These are phyloP conservation scores for Hyla sarda DNA, from an alignment of 2,113 vertebrate genomes.

Conservation along the genomic window DNA sequence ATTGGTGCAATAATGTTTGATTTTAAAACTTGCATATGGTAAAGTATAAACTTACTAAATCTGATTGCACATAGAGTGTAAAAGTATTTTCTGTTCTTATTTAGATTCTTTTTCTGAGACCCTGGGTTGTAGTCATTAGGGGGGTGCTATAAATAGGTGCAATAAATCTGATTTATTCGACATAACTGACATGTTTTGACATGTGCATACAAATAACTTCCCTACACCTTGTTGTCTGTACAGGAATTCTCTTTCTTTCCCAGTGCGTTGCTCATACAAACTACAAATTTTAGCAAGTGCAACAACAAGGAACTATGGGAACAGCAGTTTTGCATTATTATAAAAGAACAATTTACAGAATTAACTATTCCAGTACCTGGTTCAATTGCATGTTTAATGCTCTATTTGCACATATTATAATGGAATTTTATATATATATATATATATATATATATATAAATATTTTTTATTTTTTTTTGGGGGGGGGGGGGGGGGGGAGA, in stretches of 20 bases:
- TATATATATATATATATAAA: too few relatives aligned
- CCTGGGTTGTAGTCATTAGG: slow-evolving; percentile 58
- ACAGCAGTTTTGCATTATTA: background rate
- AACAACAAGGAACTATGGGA: slow-evolving; percentile 30
- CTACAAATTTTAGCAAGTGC: slow-evolving; percentile 45
- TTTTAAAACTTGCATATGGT: background rate
- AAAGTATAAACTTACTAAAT: slow-evolving; percentile 40
- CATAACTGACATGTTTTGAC: slow-evolving; percentile 60
- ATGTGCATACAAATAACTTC: slow-evolving; percentile 57
- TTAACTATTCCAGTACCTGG: slow-evolving; percentile 19
- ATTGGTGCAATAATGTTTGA: background rate
- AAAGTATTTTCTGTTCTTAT: slow-evolving; percentile 44
- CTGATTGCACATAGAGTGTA: slow-evolving; percentile 32
- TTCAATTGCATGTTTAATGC: background rate
- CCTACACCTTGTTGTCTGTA: slow-evolving; percentile 53
- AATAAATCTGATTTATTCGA: slow-evolving; percentile 59
- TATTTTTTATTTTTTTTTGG: too few relatives aligned
- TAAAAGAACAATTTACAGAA: slow-evolving; percentile 8
- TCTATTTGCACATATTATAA: background rate
- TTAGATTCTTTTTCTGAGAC: slow-evolving; percentile 50
- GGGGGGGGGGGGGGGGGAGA: too few relatives aligned
- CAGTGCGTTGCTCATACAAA: slow-evolving; percentile 37
- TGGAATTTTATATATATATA: too few relatives aligned
- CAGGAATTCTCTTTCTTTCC: slow-evolving; percentile 49
- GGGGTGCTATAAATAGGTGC: slow-evolving; percentile 56